These are phyloP conservation scores for Phymorhynchus buccinoides DNA, from an alignment of 1,140 invertebrate species.

Conservation along the genomic window DNA sequence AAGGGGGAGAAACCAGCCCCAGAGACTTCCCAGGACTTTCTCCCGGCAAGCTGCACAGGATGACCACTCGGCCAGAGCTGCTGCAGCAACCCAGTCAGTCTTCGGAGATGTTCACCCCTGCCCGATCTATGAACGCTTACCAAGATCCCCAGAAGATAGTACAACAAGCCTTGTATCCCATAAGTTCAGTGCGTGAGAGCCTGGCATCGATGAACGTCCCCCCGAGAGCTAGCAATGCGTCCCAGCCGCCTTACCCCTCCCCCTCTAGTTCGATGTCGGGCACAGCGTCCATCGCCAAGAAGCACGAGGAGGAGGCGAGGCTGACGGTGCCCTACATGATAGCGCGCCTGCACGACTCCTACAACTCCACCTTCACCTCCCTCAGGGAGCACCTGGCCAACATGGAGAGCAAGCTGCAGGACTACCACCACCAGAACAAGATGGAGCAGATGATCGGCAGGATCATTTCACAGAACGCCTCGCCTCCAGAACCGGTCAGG, in stretches of 20 bases:
- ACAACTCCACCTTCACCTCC: conserved; percentile 63
- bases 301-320: conserved; percentile 59
- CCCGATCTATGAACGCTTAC: conserved; percentile 3
- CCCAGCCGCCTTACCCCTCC: not conserved
- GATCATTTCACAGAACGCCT: conserved; percentile 42
- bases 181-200: not conserved
- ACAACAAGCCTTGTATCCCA: not conserved
- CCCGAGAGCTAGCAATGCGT: not conserved
- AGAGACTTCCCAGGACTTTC: conserved; percentile 26
- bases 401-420: conserved; percentile 56
- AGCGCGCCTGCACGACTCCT: conserved; percentile 63
- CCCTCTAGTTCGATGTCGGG: too few species aligned
- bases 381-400: conserved; percentile 57
- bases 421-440: conserved; percentile 51
- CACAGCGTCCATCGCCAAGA: not conserved
- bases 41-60: conserved; percentile 45
- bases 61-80: conserved; percentile 34
- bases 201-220: not conserved
- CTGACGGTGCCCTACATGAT: conserved; percentile 63
- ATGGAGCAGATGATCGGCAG: conserved; percentile 62
- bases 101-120: not conserved
- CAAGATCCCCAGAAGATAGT: conserved; percentile 20
- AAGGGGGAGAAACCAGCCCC: not conserved
- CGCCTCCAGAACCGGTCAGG: conserved; percentile 9
- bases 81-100: conserved; percentile 4